Evolutionary conservation across 2,113 vertebrate genomes (phyloP).

Genomic region (Pseudopodoces humilis): DNA sequence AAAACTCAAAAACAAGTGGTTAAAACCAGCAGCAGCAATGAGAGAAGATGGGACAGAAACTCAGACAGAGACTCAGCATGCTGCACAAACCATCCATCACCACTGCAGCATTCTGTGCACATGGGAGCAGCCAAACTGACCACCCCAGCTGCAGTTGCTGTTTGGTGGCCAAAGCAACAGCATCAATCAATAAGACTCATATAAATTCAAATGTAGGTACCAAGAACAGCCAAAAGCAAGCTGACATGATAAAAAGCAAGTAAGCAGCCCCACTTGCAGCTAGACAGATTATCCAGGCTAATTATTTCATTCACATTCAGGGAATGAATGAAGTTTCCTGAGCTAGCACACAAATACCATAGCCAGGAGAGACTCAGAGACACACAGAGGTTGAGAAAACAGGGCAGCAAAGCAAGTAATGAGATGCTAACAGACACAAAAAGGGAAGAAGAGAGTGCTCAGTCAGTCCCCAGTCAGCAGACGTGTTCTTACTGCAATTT

Average conservation of each 20-base stretch:
- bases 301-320: background rate
- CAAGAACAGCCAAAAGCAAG: background rate
- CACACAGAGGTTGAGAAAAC: background rate
- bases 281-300: background rate
- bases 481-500: background rate
- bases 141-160: background rate
- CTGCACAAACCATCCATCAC: background rate
- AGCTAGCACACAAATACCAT: background rate
- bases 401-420: background rate
- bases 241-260: background rate
- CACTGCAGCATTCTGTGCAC: background rate
- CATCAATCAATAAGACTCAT: background rate
- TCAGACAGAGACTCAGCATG: background rate
- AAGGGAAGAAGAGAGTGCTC: background rate
- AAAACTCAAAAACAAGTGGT: background rate
- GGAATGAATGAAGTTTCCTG: background rate
- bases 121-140: accelerated
- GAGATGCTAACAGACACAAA: background rate
- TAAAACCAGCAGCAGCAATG: background rate
- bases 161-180: background rate
- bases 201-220: background rate
- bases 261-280: background rate
- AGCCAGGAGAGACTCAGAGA: background rate
- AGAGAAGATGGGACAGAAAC: background rate
- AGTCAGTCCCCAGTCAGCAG: background rate